Conservation (phyloP, 2,797 vertebrate species). For the Phrynocephalus forsythii region DNA sequence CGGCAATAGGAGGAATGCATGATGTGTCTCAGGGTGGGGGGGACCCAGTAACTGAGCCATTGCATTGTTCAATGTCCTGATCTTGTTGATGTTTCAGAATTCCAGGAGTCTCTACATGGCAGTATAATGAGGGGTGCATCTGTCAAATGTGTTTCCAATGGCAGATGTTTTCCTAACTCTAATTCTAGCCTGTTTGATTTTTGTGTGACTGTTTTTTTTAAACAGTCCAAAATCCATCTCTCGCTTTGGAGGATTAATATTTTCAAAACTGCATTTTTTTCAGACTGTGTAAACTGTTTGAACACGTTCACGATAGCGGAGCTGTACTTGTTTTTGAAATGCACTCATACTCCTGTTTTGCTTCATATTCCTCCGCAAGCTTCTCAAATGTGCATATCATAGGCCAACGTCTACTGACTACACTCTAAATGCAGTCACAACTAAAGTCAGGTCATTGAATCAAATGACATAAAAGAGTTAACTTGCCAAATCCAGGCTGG, state of each 20-base stretch:
- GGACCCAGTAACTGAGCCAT: background rate
- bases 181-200: background rate
- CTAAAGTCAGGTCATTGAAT: too few species aligned
- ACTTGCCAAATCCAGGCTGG: too few species aligned
- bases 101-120: background rate
- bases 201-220: background rate
- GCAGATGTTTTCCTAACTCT: background rate
- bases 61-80: background rate
- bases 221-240: background rate
- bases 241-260: background rate
- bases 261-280: background rate
- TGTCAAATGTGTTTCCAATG: background rate
- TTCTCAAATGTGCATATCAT: too few species aligned
- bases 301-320: background rate
- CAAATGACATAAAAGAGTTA: too few species aligned
- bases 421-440: too few species aligned
- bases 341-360: background rate
- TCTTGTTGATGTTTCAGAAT: background rate
- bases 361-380: background rate
- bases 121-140: background rate
- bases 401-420: too few species aligned
- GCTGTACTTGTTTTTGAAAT: background rate
- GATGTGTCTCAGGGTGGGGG: background rate
- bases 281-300: background rate
- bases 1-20: background rate